Conservation (phyloP, 1,140 invertebrate species). For the Brachionus plicatilis region DNA sequence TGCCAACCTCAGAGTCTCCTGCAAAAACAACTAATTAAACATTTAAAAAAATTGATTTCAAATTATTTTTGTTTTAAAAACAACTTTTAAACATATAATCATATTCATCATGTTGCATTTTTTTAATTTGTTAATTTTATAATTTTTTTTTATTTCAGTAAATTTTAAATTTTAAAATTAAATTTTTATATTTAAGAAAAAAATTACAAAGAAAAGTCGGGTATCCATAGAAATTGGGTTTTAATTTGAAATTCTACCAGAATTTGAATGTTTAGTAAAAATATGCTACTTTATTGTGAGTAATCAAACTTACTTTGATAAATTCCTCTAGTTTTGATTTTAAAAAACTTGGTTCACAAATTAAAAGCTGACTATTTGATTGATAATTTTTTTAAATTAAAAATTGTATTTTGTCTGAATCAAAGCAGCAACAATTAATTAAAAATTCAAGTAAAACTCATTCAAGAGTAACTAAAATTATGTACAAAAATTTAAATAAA, state of each 20-base stretch:
- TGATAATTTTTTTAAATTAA: background rate
- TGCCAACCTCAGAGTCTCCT: slow-evolving; percentile 98
- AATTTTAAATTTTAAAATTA: background rate
- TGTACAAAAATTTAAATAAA: background rate
- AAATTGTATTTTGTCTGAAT: background rate
- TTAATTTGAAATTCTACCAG: background rate
- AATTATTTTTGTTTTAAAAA: background rate
- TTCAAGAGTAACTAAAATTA: background rate
- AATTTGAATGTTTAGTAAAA: background rate
- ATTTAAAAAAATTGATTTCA: slow-evolving; percentile 40
- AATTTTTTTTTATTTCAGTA: background rate
- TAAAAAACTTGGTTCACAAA: background rate
- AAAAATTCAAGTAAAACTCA: background rate
- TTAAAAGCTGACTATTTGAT: background rate
- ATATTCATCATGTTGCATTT: background rate
- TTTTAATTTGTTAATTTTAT: background rate
- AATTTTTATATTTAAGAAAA: background rate
- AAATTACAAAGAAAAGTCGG: background rate
- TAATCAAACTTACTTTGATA: background rate
- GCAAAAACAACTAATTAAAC: slow-evolving; percentile 95
- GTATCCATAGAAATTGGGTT: background rate
- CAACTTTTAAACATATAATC: slow-evolving; percentile 16
- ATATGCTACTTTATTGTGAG: background rate
- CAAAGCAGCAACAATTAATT: background rate
- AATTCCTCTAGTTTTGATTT: background rate